Conservation (phyloP, 2,113 vertebrate genomes). For the Ranitomeya imitator region DNA sequence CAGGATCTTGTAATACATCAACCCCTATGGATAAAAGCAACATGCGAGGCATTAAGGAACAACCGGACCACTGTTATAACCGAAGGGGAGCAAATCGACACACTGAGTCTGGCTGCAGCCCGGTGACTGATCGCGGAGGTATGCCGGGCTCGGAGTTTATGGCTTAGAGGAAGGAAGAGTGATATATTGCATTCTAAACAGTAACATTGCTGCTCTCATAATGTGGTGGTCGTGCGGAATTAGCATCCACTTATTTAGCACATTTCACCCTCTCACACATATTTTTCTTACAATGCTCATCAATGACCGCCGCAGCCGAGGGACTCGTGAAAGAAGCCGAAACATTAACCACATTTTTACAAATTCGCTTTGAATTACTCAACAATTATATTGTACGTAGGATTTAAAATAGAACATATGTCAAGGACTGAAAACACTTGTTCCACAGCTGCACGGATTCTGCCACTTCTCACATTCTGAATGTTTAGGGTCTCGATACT, state of each 20-base stretch:
- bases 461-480: not conserved
- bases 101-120: not conserved
- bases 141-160: slow-evolving; percentile 10
- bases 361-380: not conserved
- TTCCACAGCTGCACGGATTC: not conserved
- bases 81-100: slow-evolving; percentile 45
- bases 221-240: not conserved
- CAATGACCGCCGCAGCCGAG: slow-evolving; percentile 7
- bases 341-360: not conserved
- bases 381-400: not conserved
- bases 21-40: slow-evolving; percentile 55
- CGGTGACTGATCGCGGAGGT: slow-evolving; percentile 10
- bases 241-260: not conserved
- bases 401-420: slow-evolving; percentile 13
- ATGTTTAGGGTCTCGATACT: no score
- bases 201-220: not conserved
- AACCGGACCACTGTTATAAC: slow-evolving; percentile 39
- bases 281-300: slow-evolving; percentile 1
- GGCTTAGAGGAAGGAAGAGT: not conserved
- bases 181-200: slow-evolving; percentile 45
- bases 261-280: not conserved
- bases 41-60: slow-evolving; percentile 48
- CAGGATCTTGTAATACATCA: slow-evolving; percentile 54
- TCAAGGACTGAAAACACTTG: not conserved
- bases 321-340: slow-evolving; percentile 1